phyloP scores from a whole-genome alignment of 2,113 vertebrate genomes.

The Dicrurus megarhynchus region DNA sequence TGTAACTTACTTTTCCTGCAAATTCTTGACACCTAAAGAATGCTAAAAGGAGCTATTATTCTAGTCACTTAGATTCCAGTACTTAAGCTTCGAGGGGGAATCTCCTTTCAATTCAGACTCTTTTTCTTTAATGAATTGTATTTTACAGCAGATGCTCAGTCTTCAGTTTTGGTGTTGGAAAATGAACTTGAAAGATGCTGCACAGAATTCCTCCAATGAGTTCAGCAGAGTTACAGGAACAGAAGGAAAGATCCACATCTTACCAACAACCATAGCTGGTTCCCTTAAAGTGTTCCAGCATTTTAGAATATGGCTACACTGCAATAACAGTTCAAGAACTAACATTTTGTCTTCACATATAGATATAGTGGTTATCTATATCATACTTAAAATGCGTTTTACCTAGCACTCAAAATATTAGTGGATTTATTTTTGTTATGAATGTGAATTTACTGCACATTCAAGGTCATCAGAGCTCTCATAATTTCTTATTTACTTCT shows the following conservation, averaged over 20 bases:
- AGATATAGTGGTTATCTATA: not conserved
- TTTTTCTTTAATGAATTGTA: not conserved
- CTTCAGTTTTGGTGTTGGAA: not conserved
- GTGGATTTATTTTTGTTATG: not conserved
- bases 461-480: not conserved
- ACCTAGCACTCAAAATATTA: not conserved
- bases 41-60: not conserved
- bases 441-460: not conserved
- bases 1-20: not conserved
- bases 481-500: conserved; percentile 1
- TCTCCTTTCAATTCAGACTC: not conserved
- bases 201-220: not conserved
- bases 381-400: not conserved
- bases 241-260: not conserved
- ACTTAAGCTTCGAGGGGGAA: not conserved
- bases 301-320: not conserved
- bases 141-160: not conserved
- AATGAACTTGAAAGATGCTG: not conserved
- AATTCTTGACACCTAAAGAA: not conserved
- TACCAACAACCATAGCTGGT: not conserved
- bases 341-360: not conserved
- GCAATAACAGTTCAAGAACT: not conserved
- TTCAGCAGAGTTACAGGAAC: not conserved
- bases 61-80: not conserved
- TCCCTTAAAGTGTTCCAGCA: not conserved